Evolutionary conservation across 2,888 invertebrate genomes (phyloP).

Genomic region (Malacosoma neustria): DNA sequence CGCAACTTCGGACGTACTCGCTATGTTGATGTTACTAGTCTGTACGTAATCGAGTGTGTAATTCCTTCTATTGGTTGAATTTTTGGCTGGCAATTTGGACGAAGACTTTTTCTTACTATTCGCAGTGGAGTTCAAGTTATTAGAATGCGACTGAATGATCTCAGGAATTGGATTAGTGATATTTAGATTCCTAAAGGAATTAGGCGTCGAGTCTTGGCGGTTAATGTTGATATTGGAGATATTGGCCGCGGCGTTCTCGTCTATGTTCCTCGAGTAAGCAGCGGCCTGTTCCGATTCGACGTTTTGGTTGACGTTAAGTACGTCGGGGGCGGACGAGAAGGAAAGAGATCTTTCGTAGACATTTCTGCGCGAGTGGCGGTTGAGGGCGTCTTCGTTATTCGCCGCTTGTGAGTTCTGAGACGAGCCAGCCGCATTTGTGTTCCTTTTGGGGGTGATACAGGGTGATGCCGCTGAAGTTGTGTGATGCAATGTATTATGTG

Average conservation of each 20-base stretch:
- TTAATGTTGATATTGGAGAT: conserved; percentile 40
- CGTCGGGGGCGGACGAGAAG: conserved; percentile 73
- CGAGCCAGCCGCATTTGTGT: conserved; percentile 36
- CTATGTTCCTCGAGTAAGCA: conserved; percentile 29
- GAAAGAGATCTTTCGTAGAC: conserved; percentile 57
- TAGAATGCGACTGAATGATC: conserved; percentile 59
- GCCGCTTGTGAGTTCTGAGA: conserved; percentile 20
- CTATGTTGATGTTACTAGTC: conserved; percentile 56
- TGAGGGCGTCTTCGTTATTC: conserved; percentile 24
- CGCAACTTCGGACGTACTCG: conserved; percentile 46
- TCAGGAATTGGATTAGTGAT: conserved; percentile 59
- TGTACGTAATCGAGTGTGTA: conserved; percentile 49
- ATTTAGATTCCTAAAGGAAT: conserved; percentile 47
- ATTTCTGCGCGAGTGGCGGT: conserved; percentile 34
- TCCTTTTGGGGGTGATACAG: conserved; percentile 47
- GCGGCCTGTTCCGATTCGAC: conserved; percentile 24
- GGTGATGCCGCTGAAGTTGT: conserved; percentile 39
- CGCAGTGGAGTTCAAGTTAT: conserved; percentile 48
- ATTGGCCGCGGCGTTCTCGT: conserved; percentile 21
- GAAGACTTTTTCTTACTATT: conserved; percentile 59
- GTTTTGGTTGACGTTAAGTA: conserved; percentile 70
- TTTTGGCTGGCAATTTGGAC: conserved; percentile 62
- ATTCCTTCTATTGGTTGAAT: conserved; percentile 50
- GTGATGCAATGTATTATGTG: conserved; percentile 68
- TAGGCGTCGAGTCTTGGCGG: conserved; percentile 37